phyloP scores from a whole-genome alignment of 2,113 vertebrate species.

The Festucalex cinctus region DNA sequence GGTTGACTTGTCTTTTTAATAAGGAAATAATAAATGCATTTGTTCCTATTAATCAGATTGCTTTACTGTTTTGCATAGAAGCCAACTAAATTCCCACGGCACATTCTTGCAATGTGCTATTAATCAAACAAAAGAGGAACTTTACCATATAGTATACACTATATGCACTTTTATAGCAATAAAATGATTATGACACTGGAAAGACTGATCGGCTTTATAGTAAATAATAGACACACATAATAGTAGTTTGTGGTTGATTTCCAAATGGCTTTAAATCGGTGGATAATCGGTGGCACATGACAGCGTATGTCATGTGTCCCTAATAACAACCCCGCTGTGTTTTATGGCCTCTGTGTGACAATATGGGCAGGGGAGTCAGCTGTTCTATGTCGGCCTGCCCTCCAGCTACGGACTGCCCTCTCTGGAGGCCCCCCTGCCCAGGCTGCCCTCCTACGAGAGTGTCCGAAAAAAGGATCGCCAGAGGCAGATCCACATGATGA shows the following conservation, averaged over 20 bases:
- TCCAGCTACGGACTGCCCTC: conserved; percentile 73
- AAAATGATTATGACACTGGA: no score
- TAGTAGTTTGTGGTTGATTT: neutral
- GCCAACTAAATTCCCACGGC: no score
- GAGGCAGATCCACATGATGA: conserved; percentile 82
- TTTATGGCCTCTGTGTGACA: neutral
- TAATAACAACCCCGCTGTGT: conserved; percentile 23
- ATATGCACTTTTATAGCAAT: no score
- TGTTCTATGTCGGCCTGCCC: conserved; percentile 74
- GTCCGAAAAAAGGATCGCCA: conserved; percentile 79
- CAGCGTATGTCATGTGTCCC: conserved; percentile 7
- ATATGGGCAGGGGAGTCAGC: conserved; percentile 59
- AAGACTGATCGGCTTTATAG: no score
- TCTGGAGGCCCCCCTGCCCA: conserved; percentile 66
- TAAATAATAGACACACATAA: no score
- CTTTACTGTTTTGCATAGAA: neutral
- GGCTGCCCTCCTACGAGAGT: conserved; percentile 77
- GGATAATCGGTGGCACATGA: conserved; percentile 2
- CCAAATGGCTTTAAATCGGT: neutral
- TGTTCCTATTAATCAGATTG: neutral
- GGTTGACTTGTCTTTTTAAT: neutral
- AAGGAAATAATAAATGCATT: neutral
- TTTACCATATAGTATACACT: no score
- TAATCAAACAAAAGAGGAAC: no score
- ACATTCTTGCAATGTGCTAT: no score